These are phyloP conservation scores for Lepidostoma basale DNA, from an alignment of 1,140 invertebrate species.

Conservation along the genomic window DNA sequence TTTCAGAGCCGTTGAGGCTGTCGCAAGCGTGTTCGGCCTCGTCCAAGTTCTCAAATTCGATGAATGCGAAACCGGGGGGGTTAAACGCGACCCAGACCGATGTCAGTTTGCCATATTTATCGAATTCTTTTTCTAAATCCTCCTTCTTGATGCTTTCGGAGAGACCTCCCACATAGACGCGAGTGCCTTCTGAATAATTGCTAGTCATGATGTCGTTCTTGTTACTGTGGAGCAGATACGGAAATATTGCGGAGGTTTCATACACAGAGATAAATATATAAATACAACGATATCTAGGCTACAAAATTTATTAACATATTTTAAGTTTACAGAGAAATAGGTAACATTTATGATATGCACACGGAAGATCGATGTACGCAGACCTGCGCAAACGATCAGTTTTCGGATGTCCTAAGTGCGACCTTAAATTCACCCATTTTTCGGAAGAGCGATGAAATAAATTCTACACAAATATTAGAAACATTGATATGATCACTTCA, in stretches of 20 bases:
- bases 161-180: slow-evolving; percentile 85
- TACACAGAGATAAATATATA: slow-evolving; percentile 19
- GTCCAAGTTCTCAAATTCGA: slow-evolving; percentile 94
- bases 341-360: not conserved
- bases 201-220: slow-evolving; percentile 21
- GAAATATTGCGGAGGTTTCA: slow-evolving; percentile 27
- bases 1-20: slow-evolving; percentile 86
- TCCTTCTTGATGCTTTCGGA: slow-evolving; percentile 85
- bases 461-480: too few relatives aligned
- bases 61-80: slow-evolving; percentile 95
- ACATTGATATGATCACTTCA: too few relatives aligned
- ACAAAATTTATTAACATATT: slow-evolving; percentile 16
- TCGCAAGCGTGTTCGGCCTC: slow-evolving; percentile 94
- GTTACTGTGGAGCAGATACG: slow-evolving; percentile 38
- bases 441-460: too few relatives aligned
- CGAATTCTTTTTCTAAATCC: slow-evolving; percentile 83
- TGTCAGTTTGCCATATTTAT: slow-evolving; percentile 90
- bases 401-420: not conserved
- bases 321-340: slow-evolving; percentile 18
- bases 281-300: slow-evolving; percentile 20
- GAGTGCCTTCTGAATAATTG: slow-evolving; percentile 62
- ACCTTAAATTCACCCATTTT: too few relatives aligned
- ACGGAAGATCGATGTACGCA: slow-evolving; percentile 5
- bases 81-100: slow-evolving; percentile 84
- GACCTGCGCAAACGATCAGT: slow-evolving; percentile 7